A percentile compares a stretch with the other conserved stretches of the same genome.
Conservation (phyloP, 2,888 invertebrate species). For the Busseola fusca region DNA sequence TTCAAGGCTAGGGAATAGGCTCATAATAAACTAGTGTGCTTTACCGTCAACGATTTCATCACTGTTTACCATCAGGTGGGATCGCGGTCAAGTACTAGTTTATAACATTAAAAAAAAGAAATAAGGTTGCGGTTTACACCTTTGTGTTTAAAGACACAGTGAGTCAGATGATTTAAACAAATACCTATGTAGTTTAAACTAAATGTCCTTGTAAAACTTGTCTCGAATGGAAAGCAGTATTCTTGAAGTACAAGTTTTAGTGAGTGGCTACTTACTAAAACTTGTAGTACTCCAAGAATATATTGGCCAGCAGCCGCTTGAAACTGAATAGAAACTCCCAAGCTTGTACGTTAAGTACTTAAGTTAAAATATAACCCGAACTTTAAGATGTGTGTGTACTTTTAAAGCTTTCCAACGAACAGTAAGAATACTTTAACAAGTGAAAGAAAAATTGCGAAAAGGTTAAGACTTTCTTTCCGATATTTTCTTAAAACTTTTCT, state of each 20-base stretch:
- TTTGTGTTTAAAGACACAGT: neutral
- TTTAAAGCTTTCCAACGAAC: conserved; percentile 22
- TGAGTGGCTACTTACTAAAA: conserved; percentile 1
- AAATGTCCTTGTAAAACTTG: neutral
- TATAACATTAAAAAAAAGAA: too few species aligned
- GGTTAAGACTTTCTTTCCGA: neutral
- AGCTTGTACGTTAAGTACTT: conserved; percentile 14
- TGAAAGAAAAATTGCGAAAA: conserved; percentile 21
- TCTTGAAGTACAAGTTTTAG: too few species aligned
- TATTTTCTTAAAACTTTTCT: conserved; percentile 20
- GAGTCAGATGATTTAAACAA: neutral
- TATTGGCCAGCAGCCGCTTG: conserved; percentile 1
- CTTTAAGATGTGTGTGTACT: conserved; percentile 36
- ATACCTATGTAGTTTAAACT: neutral
- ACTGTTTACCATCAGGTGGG: too few species aligned
- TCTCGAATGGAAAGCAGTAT: conserved; percentile 2
- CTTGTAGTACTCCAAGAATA: conserved; percentile 24
- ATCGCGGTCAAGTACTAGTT: too few species aligned
- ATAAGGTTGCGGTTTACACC: too few species aligned
- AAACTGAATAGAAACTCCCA: conserved; percentile 27
- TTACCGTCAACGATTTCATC: too few species aligned
- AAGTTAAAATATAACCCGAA: conserved; percentile 38
- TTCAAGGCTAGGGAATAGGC: too few species aligned
- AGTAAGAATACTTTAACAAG: conserved; percentile 29
- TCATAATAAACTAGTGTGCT: too few species aligned